These are phyloP conservation scores for Nasonia oneida DNA, from an alignment of 2,888 invertebrate genomes.

Conservation along the genomic window DNA sequence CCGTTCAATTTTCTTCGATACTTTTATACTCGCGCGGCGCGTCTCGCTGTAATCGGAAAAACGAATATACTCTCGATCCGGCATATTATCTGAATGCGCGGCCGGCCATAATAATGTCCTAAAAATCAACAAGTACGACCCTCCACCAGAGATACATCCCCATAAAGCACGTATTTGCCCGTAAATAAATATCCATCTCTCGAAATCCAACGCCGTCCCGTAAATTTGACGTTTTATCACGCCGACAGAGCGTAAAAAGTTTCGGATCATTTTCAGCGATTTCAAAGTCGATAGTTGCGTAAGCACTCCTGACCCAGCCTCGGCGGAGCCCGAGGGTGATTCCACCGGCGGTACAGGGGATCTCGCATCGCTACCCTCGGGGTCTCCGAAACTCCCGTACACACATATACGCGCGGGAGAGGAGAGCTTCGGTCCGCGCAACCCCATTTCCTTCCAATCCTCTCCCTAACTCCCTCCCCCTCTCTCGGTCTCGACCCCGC, in stretches of 20 bases:
- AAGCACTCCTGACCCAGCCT: conserved; percentile 43
- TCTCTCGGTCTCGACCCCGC: background rate
- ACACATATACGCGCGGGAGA: background rate
- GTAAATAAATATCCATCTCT: conserved; percentile 30
- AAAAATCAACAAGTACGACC: conserved; percentile 37
- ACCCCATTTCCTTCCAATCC: conserved; percentile 48
- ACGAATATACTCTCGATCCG: too few relatives aligned
- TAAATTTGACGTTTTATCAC: conserved; percentile 43
- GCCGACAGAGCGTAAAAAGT: conserved; percentile 34
- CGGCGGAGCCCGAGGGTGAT: conserved; percentile 25
- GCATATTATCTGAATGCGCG: background rate
- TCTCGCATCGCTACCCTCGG: conserved; percentile 33
- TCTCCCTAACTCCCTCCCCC: background rate
- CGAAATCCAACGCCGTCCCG: background rate
- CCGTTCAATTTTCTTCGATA: background rate
- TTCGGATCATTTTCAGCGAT: conserved; percentile 49
- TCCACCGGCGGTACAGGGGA: conserved; percentile 40
- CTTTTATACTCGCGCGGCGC: background rate
- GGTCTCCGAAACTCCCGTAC: conserved; percentile 12
- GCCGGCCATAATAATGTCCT: background rate
- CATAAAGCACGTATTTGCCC: conserved; percentile 29
- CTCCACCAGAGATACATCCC: background rate
- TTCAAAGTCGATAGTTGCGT: conserved; percentile 51
- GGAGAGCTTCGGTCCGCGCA: conserved; percentile 19
- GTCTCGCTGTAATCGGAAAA: too few relatives aligned